phyloP scores from a whole-genome alignment of 2,113 vertebrate genomes.

The Cheirogaleus medius region DNA sequence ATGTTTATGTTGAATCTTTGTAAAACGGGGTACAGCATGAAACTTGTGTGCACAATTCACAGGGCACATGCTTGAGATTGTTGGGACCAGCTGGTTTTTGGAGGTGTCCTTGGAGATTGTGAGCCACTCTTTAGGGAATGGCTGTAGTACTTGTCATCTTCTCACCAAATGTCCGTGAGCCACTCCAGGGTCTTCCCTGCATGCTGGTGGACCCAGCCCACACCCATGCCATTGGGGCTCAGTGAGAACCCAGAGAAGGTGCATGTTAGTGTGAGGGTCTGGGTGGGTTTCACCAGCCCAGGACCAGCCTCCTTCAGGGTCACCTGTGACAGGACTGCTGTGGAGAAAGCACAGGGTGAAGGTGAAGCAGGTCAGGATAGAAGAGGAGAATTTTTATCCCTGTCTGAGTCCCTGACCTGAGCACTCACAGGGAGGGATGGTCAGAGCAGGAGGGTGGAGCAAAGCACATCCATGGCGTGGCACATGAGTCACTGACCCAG shows the following conservation, averaged over 20 bases:
- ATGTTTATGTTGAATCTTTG: not conserved
- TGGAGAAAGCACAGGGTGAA: not conserved
- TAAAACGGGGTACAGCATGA: not conserved
- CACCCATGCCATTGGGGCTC: not conserved
- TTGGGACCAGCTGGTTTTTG: not conserved
- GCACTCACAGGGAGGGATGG: not conserved
- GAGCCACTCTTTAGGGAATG: constrained; percentile 1
- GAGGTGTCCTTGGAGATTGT: constrained; percentile 5
- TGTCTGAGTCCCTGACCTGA: too few relatives aligned
- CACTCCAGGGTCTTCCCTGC: constrained; percentile 61
- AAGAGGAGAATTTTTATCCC: not conserved
- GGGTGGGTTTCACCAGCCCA: not conserved
- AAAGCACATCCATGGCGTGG: not conserved
- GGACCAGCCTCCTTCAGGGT: not conserved
- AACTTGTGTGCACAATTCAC: not conserved
- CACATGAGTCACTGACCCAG: not conserved
- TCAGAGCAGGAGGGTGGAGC: not conserved
- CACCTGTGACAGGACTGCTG: not conserved
- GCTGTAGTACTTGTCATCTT: not conserved
- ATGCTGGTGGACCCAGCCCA: constrained; percentile 59
- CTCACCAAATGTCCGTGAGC: not conserved
- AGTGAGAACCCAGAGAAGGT: constrained; percentile 47
- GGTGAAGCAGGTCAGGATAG: fast-evolving
- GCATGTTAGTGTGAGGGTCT: not conserved
- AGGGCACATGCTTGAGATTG: not conserved